phyloP scores from a whole-genome alignment of 1,140 invertebrate genomes.

The Grapholita molesta region DNA sequence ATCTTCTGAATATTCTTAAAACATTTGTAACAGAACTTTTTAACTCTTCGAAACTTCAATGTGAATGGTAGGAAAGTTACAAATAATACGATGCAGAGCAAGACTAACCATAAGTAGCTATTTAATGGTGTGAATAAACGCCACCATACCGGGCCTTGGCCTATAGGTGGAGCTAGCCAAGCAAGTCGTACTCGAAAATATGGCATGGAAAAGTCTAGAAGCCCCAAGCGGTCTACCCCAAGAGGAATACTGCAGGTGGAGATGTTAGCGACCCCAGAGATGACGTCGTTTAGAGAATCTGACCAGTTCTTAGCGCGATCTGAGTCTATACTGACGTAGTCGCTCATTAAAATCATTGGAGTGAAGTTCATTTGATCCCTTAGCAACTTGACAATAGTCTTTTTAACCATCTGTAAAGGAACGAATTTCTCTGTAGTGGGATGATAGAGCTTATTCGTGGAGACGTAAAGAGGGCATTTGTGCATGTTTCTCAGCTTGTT shows the following conservation, averaged over 20 bases:
- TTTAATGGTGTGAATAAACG: constrained; percentile 51
- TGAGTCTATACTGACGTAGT: constrained; percentile 53
- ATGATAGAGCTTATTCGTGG: constrained; percentile 53
- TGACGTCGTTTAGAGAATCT: constrained; percentile 51
- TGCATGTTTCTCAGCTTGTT: constrained; percentile 58
- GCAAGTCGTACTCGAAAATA: constrained; percentile 53
- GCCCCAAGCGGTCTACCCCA: constrained; percentile 40
- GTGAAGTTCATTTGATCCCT: constrained; percentile 53
- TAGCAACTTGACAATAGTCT: constrained; percentile 38
- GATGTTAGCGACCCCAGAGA: constrained; percentile 46
- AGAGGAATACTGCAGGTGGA: constrained; percentile 53
- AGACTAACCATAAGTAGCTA: constrained; percentile 50
- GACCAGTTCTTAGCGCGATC: constrained; percentile 54
- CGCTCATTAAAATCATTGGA: constrained; percentile 39
- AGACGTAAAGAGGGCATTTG: constrained; percentile 54
- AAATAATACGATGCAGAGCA: constrained; percentile 45
- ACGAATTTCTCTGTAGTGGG: constrained; percentile 47
- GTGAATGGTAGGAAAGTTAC: constrained; percentile 45
- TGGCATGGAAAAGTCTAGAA: constrained; percentile 49
- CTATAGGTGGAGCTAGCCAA: constrained; percentile 52
- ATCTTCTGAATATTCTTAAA: constrained; percentile 50
- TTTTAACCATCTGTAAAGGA: constrained; percentile 48
- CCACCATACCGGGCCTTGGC: constrained; percentile 44
- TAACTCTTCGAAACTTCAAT: constrained; percentile 36
- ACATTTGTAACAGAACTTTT: constrained; percentile 37